phyloP scores from a whole-genome alignment of 2,888 invertebrate species.

The Drosophila anomalata region DNA sequence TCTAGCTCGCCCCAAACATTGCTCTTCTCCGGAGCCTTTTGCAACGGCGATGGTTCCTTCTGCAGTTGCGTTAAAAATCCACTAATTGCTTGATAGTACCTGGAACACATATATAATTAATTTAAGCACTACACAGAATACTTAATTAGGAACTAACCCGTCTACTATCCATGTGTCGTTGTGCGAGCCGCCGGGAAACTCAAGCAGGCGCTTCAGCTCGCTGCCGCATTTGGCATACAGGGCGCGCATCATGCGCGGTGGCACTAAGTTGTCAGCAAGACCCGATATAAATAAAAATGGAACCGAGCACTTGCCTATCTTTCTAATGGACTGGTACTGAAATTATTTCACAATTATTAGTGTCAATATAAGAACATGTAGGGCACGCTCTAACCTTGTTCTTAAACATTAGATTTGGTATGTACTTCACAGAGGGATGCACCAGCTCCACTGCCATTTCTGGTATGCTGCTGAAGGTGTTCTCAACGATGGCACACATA shows the following conservation, averaged over 20 bases:
- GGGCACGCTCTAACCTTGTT: constrained; percentile 89
- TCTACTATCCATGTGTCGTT: constrained; percentile 97
- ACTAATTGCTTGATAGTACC: constrained; percentile 83
- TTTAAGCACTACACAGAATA: too few relatives aligned
- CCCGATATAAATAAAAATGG: constrained; percentile 96
- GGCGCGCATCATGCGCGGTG: constrained; percentile 94
- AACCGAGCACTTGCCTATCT: constrained; percentile 89
- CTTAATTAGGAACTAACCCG: constrained; percentile 85
- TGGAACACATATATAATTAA: constrained; percentile 29
- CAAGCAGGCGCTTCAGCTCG: constrained; percentile 89
- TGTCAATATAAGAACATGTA: background rate
- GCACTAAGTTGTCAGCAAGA: constrained; percentile 93
- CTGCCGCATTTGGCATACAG: constrained; percentile 91
- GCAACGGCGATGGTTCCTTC: constrained; percentile 79
- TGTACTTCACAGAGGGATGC: constrained; percentile 87
- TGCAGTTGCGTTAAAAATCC: constrained; percentile 81
- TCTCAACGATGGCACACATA: constrained; percentile 95
- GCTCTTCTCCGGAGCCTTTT: constrained; percentile 82
- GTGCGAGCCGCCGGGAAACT: constrained; percentile 93
- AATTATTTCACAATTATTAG: constrained; percentile 55
- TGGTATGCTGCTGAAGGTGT: constrained; percentile 97
- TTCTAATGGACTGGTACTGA: constrained; percentile 90
- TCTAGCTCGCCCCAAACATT: constrained; percentile 82
- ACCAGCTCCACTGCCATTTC: constrained; percentile 93
- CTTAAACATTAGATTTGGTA: constrained; percentile 94